A percentile compares a stretch with the other conserved stretches of the same genome.
phyloP scores from a whole-genome alignment of 2,113 vertebrate genomes.

The Struthidea cinerea region DNA sequence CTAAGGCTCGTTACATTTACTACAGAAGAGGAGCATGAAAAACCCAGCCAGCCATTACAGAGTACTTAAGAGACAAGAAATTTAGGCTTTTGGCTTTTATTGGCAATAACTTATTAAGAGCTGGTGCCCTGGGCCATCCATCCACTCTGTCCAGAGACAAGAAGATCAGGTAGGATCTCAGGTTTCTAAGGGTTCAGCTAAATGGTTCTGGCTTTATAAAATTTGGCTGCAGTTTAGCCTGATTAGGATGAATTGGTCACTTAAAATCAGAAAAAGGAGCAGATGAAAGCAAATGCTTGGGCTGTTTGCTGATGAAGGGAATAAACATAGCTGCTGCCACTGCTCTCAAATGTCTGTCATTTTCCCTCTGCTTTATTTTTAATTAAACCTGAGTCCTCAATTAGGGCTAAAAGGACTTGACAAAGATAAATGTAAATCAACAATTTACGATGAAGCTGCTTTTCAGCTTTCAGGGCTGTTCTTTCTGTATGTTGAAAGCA shows the following conservation, averaged over 20 bases:
- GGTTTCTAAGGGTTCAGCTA: neutral
- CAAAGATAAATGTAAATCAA: conserved; percentile 46
- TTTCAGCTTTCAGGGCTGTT: conserved; percentile 36
- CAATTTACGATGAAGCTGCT: conserved; percentile 28
- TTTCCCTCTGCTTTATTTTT: neutral
- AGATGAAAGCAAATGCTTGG: neutral
- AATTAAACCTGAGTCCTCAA: neutral
- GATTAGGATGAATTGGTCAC: neutral
- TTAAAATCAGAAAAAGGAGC: neutral
- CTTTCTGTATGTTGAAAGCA: conserved; percentile 2
- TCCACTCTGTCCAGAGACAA: neutral
- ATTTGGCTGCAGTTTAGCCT: neutral
- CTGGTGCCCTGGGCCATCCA: neutral
- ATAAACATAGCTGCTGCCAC: neutral
- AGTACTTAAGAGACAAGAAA: neutral
- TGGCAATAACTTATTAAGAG: neutral
- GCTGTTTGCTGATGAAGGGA: neutral
- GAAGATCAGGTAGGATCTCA: neutral
- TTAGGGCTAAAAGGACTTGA: neutral
- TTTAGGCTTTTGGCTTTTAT: neutral
- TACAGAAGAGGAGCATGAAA: neutral
- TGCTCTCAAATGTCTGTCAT: neutral
- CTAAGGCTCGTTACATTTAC: neutral
- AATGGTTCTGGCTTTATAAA: neutral
- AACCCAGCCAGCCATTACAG: neutral